phyloP scores from a whole-genome alignment of 2,113 vertebrate species.

The Callopanchax toddi region DNA sequence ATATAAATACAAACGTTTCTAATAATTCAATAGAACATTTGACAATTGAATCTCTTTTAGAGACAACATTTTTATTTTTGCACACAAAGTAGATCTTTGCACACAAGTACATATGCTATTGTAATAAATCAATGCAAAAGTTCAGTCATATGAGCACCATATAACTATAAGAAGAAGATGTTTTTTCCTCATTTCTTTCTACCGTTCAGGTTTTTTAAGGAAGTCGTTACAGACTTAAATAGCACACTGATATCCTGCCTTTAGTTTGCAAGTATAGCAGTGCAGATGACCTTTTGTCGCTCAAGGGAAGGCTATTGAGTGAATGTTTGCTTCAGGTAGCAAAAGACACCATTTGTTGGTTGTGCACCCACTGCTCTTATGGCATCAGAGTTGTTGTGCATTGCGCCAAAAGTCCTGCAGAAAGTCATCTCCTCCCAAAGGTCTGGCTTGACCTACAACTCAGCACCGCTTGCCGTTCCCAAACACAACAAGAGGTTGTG shows the following conservation, averaged over 20 bases:
- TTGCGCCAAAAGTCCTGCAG: slow-evolving; percentile 27
- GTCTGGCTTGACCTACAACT: slow-evolving; percentile 22
- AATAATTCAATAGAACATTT: slow-evolving; percentile 85
- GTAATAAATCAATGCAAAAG: slow-evolving; percentile 75
- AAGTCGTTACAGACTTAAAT: slow-evolving; percentile 76
- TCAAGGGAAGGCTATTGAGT: slow-evolving; percentile 53
- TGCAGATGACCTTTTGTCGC: slow-evolving; percentile 43
- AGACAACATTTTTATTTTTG: slow-evolving; percentile 80
- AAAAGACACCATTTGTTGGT: slow-evolving; percentile 47
- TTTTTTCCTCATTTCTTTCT: slow-evolving; percentile 33
- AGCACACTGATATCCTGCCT: slow-evolving; percentile 61
- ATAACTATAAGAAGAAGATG: slow-evolving; percentile 55
- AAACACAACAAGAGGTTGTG: slow-evolving; percentile 65
- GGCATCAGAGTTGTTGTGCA: slow-evolving; percentile 37
- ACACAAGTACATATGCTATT: slow-evolving; percentile 78
- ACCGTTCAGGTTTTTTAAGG: slow-evolving; percentile 50
- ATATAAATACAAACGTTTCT: slow-evolving; percentile 70
- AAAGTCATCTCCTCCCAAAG: slow-evolving; percentile 16
- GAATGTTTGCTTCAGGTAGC: slow-evolving; percentile 45
- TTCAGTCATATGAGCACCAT: slow-evolving; percentile 78
- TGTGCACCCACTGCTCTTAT: slow-evolving; percentile 41
- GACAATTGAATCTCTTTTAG: slow-evolving; percentile 83
- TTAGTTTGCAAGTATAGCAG: slow-evolving; percentile 65
- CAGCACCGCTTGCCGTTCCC: slow-evolving; percentile 33
- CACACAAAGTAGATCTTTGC: slow-evolving; percentile 81